Evolutionary conservation across 2,888 invertebrate genomes (phyloP).

Genomic region (Barypeithes pellucidus): DNA sequence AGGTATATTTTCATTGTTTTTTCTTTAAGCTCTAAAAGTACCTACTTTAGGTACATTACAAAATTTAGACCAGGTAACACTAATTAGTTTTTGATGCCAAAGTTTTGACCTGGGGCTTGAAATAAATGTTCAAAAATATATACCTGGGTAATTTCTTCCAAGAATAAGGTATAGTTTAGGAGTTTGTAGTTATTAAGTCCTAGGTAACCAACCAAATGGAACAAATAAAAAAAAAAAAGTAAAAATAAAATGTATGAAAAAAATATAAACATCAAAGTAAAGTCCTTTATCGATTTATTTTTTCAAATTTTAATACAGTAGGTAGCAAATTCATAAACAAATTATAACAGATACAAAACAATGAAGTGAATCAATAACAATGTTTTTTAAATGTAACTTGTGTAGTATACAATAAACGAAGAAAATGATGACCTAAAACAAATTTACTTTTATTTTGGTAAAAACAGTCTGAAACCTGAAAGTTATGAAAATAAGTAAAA

Average conservation of each 20-base stretch:
- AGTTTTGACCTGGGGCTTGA: not conserved
- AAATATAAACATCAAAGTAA: slow-evolving; percentile 56
- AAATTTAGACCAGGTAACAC: too few relatives aligned
- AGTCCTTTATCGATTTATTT: slow-evolving; percentile 53
- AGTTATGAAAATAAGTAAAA: slow-evolving; percentile 15
- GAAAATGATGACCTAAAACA: slow-evolving; percentile 53
- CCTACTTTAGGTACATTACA: too few relatives aligned
- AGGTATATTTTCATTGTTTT: too few relatives aligned
- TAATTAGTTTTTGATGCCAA: not conserved
- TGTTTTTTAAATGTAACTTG: slow-evolving; percentile 36
- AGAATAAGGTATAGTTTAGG: not conserved
- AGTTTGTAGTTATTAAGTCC: not conserved
- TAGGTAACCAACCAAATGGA: slow-evolving; percentile 9
- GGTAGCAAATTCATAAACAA: slow-evolving; percentile 31
- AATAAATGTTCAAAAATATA: not conserved
- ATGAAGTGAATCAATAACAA: slow-evolving; percentile 52
- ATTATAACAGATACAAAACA: slow-evolving; percentile 49
- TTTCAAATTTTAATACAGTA: slow-evolving; percentile 39
- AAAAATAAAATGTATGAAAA: slow-evolving; percentile 50
- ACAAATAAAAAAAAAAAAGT: slow-evolving; percentile 29
- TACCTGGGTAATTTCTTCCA: not conserved
- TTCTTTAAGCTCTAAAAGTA: too few relatives aligned
- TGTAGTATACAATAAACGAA: slow-evolving; percentile 36
- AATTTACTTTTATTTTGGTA: slow-evolving; percentile 34
- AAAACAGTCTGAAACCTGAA: slow-evolving; percentile 46